Evolutionary conservation across 2,888 invertebrate species (phyloP), one percentile per base, ranked within the genome.

Genomic region (Epinotia bilunana): DNA sequence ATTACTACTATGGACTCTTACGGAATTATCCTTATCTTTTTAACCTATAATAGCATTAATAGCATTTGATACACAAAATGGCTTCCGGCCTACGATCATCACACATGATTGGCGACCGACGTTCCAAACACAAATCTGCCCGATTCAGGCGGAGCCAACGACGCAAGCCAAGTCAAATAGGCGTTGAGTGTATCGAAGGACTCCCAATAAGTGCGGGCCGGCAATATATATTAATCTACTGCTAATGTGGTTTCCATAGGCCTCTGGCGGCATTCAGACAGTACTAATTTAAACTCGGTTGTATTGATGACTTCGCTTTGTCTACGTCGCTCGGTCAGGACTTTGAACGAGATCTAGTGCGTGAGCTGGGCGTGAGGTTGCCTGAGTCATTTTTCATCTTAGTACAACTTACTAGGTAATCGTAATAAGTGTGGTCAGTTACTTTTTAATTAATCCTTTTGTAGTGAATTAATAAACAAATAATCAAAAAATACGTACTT

Each of bases 281-380:
- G 77, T 76, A 39, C 39, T 39, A n/a, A n/a, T n/a, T n/a, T n/a
- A 80, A 83, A 82, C 81, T 78, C 83, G 77, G 78, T 83, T 82
- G 84, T 91, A 93, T 92, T 92, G 91, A 93, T 93, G 92, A 85
- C 84, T 81, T 79, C 87, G 83, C 88, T 93, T 90, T 89, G 89
- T 93, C 91, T 89, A 82, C 83, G 92, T 92, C 92, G 80, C 80
- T 81, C 84, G 86, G 84, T 83, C 87, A 86, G 86, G 87, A 86
- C 85, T 88, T 86, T 84, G 86, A 77, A 86, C 84, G 83, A 84
- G 84, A 64, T 57, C 18, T 43, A 68, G 69, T 58, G 13, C 23
- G 46, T 23, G 58, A 60, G 69, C 16, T 46, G 6, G 23, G 6
- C 23, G 46, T n/a, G 20, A 5, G n/a, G 12, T 60, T 60, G 13